Percentiles rank a stretch among this genome's conserved stretches.
These are phyloP conservation scores for Mirza zaza DNA, from an alignment of 2,113 vertebrate genomes.

Conservation along the genomic window DNA sequence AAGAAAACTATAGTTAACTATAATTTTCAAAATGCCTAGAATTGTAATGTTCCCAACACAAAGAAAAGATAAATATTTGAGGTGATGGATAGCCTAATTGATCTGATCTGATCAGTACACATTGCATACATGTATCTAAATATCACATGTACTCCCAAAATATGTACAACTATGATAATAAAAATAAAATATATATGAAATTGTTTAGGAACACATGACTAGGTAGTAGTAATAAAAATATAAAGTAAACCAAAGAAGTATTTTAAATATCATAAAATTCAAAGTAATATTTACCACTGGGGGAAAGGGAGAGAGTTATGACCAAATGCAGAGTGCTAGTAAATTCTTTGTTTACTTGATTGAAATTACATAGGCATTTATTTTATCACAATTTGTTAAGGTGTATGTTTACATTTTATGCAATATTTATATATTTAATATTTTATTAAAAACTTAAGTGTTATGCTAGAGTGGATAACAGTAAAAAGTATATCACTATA, in stretches of 20 bases:
- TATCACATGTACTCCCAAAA: background rate
- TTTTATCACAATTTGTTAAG: background rate
- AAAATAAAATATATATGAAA: background rate
- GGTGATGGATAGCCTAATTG: background rate
- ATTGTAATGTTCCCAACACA: no score
- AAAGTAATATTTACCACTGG: background rate
- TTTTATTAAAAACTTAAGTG: background rate
- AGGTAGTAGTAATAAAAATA: background rate
- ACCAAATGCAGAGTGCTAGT: background rate
- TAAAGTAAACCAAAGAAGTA: background rate
- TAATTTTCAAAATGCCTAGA: no score
- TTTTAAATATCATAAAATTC: background rate
- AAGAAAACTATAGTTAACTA: no score
- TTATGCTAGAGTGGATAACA: background rate
- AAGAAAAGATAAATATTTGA: no score
- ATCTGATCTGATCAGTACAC: background rate
- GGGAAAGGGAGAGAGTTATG: background rate
- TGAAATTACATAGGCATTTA: background rate
- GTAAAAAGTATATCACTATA: background rate
- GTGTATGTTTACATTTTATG: background rate
- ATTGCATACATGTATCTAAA: background rate
- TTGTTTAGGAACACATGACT: background rate
- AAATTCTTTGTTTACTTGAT: background rate
- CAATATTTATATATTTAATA: conserved; percentile 20
- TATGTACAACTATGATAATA: background rate